These are phyloP conservation scores for Hemiprocne comata DNA, from an alignment of 2,113 vertebrate genomes.

Conservation along the genomic window DNA sequence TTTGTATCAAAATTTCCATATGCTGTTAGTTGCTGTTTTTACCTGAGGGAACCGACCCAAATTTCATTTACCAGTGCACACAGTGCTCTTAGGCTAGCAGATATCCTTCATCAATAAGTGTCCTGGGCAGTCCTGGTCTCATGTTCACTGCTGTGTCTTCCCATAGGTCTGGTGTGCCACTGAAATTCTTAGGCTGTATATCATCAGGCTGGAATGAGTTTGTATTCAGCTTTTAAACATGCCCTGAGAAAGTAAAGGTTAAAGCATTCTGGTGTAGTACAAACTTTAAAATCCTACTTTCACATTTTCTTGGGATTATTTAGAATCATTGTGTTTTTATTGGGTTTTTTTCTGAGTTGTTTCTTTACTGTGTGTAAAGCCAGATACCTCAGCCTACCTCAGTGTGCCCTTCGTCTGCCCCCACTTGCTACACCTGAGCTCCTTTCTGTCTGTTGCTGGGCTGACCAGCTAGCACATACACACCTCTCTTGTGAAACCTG, in stretches of 20 bases:
- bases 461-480: background rate
- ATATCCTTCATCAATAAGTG: background rate
- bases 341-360: background rate
- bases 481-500: background rate
- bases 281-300: background rate
- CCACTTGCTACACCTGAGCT: background rate
- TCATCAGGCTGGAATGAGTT: background rate
- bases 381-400: background rate
- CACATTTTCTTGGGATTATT: background rate
- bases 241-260: background rate
- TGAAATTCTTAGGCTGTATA: background rate
- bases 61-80: background rate
- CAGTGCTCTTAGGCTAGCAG: background rate
- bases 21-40: background rate
- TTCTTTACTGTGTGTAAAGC: background rate
- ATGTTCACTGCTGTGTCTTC: background rate
- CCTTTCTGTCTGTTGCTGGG: accelerated
- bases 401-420: background rate
- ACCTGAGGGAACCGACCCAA: background rate
- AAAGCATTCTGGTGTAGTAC: background rate
- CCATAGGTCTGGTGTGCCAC: background rate
- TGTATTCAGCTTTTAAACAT: background rate
- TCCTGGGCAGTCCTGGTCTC: background rate
- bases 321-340: background rate
- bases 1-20: background rate